Base-by-base conservation (phyloP, 2,113 vertebrate species). In the Pituophis catenifer region DNA sequence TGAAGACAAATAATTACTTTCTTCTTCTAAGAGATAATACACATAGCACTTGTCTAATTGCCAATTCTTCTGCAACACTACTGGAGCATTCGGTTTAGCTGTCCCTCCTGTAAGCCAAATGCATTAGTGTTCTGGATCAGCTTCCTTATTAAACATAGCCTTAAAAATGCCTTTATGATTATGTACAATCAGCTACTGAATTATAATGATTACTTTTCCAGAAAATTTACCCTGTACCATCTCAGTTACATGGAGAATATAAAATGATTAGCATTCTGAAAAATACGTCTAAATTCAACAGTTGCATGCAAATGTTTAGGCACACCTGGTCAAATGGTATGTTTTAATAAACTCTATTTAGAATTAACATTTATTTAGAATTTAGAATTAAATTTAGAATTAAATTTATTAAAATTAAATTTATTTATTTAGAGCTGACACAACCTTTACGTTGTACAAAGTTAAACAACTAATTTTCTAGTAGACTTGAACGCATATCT, bases 1-100 rank as follows among this genome's bases (percentile, higher is more conserved):
- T 94, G 97, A 96, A 97, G 96, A 97, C 96, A 97, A 97, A 97
- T 97, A 44, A 95, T 97, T 97, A 96, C 91, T 96, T 97, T 95
- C 94, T 94, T 95, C 55, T 94, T 97, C 93, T 93, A 96, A 95
- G 95, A 96, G 96, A 94, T 93, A 96, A 94, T 95, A 53, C 81
- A 88, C 91, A 91, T 52, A 97, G 91, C 95, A 65, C 13, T 95
- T 97, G 94, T 97, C 95, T 96, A 97, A 98, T 97, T 97, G 96
- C 95, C 96, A 97, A 1, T 94, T 96, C 91, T 92, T 85, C 92
- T 95, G 90, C 93, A 93, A 92, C 90, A 33, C 88, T 91, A 57
- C 92, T 93, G 21, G 94, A 93, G 90, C 89, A 92, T 93, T 2
- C 93, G 94, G 93, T 95, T 97, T 97, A 94, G 88, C 92, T 96